A percentile compares a stretch with the other conserved stretches of the same genome.
phyloP scores from a whole-genome alignment of 2,797 vertebrate genomes.

The Tapirus indicus region DNA sequence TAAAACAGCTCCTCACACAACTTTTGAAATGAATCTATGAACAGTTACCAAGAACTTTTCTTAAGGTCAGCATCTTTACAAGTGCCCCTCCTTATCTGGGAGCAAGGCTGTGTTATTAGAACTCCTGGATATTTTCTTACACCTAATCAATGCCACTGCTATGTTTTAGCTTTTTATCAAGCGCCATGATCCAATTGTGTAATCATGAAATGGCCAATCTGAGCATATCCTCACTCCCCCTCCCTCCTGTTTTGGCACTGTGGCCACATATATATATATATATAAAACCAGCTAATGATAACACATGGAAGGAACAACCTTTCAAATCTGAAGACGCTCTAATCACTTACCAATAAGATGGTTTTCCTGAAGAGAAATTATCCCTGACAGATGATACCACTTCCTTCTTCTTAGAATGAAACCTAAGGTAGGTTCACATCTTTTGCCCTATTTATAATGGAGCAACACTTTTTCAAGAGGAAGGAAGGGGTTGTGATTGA shows the following conservation, averaged over 20 bases:
- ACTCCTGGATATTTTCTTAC: constrained; percentile 37
- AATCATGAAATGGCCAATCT: constrained; percentile 17
- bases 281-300: constrained; percentile 16
- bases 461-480: constrained; percentile 51
- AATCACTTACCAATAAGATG: constrained; percentile 71
- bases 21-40: constrained; percentile 32
- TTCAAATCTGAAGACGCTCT: constrained; percentile 69
- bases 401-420: constrained; percentile 53
- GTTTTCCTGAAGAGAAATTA: constrained; percentile 73
- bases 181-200: neutral
- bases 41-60: constrained; percentile 52
- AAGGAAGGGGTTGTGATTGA: neutral
- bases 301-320: neutral
- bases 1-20: constrained; percentile 42
- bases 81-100: constrained; percentile 1
- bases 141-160: neutral
- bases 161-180: constrained; percentile 52
- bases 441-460: constrained; percentile 53
- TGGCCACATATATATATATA: neutral
- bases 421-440: constrained; percentile 44
- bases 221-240: neutral
- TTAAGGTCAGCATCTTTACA: constrained; percentile 13
- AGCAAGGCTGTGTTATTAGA: constrained; percentile 43
- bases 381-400: constrained; percentile 72
- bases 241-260: neutral